These are phyloP conservation scores for Lepidocyrtinus sp. DNA, from an alignment of 2,888 invertebrate species.

Conservation along the genomic window DNA sequence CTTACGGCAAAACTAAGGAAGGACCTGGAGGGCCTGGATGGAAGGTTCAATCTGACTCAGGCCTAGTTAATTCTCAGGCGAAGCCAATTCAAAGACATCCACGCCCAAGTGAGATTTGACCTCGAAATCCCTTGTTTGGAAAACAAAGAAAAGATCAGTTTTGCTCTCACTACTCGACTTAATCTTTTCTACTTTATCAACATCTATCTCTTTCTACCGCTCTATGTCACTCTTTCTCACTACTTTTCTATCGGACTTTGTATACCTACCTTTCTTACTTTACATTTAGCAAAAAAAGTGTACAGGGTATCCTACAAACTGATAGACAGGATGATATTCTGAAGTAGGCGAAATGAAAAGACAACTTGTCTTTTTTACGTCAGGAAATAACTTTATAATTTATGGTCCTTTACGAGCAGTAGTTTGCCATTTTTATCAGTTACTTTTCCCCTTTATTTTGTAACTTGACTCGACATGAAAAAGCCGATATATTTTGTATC, in stretches of 20 bases:
- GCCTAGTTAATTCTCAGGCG: conserved; percentile 66
- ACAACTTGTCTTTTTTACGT: too few relatives aligned
- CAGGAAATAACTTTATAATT: too few relatives aligned
- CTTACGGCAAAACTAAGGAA: conserved; percentile 71
- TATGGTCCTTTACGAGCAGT: too few relatives aligned
- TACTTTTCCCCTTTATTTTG: too few relatives aligned
- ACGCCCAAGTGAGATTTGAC: conserved; percentile 78
- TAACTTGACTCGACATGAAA: too few relatives aligned
- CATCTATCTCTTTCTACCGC: not conserved
- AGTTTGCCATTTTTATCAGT: too few relatives aligned
- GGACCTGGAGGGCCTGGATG: conserved; percentile 71
- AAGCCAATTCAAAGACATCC: conserved; percentile 75
- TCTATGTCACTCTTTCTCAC: conserved; percentile 15
- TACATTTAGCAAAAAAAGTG: too few relatives aligned
- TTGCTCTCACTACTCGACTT: conserved; percentile 12
- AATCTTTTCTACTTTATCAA: conserved; percentile 23
- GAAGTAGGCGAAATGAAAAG: too few relatives aligned
- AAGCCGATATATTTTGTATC: too few relatives aligned
- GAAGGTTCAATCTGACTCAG: conserved; percentile 69
- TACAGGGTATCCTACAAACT: too few relatives aligned
- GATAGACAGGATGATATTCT: too few relatives aligned
- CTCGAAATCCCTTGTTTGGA: conserved; percentile 33
- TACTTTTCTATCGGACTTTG: conserved; percentile 1
- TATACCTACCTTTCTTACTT: not conserved
- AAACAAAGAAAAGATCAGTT: conserved; percentile 29